Evolutionary conservation across 1,140 invertebrate genomes (phyloP), one percentile per base, ranked within the genome.

Genomic region (Rhynchophorus ferrugineus): DNA sequence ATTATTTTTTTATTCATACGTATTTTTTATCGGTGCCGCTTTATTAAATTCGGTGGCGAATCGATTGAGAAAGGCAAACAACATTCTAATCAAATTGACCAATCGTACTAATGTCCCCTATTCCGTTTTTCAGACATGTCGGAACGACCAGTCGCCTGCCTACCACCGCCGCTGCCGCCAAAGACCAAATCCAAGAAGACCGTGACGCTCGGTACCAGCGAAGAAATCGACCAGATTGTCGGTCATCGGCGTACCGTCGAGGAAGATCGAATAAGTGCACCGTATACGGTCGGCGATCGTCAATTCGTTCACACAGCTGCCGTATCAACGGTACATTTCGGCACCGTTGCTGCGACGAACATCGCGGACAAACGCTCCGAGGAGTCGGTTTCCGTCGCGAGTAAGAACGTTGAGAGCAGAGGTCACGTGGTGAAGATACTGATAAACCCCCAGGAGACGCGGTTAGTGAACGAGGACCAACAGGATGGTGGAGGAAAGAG

Each of bases 151-250:
- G 53, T 55, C 53, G 46, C 53, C 41, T 49, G 44, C 29, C n/a
- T 57, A 53, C 65, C 66, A 34, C 68, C 68, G 47, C 67, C 67
- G 36, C 50, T 69, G 41, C 68, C 65, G 18, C 66, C 67, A 34
- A 70, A 70, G 60, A 68, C 63, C 35, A 59, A 59, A 39, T 24
- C 51, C 3, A 57, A 58, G 43, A 53, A 59, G 11, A 43, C 61
- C 24, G 5, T 29, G 54, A 56, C 56, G 29, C 64, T 59, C 59
- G 51, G 49, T 54, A 45, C 18, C 22, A 29, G 17, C 9, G 36
- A 42, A 53, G 38, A 46, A 46, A 36, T 14, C 9, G 50, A 53
- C 14, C 20, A 45, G 5, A 34, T 36, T 20, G 16, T 16, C 16
- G 9, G n/a, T 8, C 19, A 19, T 16, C 13, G 33, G 13, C n/a